phyloP scores from a whole-genome alignment of 2,113 vertebrate species.

The Eubucco bourcierii region DNA sequence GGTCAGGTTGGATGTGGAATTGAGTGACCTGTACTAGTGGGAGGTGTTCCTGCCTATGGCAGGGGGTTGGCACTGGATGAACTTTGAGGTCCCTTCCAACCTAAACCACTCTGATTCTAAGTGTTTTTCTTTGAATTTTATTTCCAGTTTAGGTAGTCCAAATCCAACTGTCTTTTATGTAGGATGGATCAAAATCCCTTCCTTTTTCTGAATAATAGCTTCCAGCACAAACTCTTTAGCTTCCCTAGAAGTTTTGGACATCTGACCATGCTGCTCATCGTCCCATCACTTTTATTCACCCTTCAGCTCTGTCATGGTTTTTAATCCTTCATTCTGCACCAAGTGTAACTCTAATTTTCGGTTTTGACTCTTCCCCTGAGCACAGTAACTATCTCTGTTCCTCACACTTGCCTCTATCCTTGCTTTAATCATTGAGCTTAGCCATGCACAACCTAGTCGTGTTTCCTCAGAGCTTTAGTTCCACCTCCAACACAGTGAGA shows the following conservation, averaged over 20 bases:
- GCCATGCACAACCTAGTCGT: neutral
- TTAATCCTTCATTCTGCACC: neutral
- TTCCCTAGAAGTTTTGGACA: neutral
- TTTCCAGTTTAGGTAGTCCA: neutral
- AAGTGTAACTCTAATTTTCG: neutral
- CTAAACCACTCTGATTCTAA: too few relatives aligned
- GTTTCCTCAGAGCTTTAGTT: conserved; percentile 9
- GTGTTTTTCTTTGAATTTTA: neutral
- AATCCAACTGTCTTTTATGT: neutral
- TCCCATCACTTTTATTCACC: neutral
- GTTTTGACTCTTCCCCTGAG: neutral
- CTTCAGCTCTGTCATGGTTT: neutral
- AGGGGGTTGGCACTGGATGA: too few relatives aligned
- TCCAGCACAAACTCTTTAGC: neutral
- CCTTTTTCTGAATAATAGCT: neutral
- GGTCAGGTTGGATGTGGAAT: too few relatives aligned
- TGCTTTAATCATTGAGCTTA: conserved; percentile 1
- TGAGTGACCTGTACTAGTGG: too few relatives aligned
- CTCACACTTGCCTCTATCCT: neutral
- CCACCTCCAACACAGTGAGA: neutral
- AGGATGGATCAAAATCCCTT: neutral
- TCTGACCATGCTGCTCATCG: neutral
- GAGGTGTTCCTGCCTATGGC: too few relatives aligned
- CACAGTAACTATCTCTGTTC: conserved; percentile 1
- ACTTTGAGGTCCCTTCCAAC: too few relatives aligned